Evolutionary conservation across 2,797 vertebrate genomes (phyloP), one percentile per base, ranked within the genome.

Genomic region (Huso huso): DNA sequence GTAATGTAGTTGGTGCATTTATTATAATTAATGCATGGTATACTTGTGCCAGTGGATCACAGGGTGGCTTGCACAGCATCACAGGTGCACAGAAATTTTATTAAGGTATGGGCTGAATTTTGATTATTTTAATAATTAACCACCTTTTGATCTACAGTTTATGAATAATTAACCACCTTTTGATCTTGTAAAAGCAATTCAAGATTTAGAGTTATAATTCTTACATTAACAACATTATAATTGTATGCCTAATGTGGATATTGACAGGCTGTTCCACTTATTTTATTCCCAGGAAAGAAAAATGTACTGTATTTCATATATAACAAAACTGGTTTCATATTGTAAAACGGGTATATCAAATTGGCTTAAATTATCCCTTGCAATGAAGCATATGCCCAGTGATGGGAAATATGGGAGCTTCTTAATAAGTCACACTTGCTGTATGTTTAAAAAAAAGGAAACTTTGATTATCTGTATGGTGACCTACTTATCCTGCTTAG

Each of bases 81-180:
- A n/a, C n/a, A n/a, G n/a, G n/a, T n/a, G n/a, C n/a, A n/a, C n/a
- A n/a, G n/a, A n/a, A n/a, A n/a, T 11, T 58, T 11, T n/a, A n/a
- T 58, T 58, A n/a, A 11, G 13, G 15, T 13, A n/a, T n/a, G n/a
- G n/a, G n/a, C n/a, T n/a, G n/a, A n/a, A n/a, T n/a, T n/a, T n/a
- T n/a, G n/a, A n/a, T n/a, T n/a, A n/a, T n/a, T n/a, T n/a, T n/a
- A n/a, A n/a, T n/a, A n/a, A n/a, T n/a, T n/a, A n/a, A n/a, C n/a
- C n/a, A n/a, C n/a, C n/a, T 58, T 58, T 58, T 37, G 55, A 58
- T 58, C 55, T 58, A 11, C 55, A 58, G 10, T 58, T 58, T 58
- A 58, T 7, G 55, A 58, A 58, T 58, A 58, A 58, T 58, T 13
- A 58, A 58, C 55, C 55, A 58, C 55, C 55, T n/a, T 58, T 13